Base-by-base conservation (phyloP, 37 sponge, comb jelly and placozoan genomes). In the Aphrocallistes beatrix region DNA sequence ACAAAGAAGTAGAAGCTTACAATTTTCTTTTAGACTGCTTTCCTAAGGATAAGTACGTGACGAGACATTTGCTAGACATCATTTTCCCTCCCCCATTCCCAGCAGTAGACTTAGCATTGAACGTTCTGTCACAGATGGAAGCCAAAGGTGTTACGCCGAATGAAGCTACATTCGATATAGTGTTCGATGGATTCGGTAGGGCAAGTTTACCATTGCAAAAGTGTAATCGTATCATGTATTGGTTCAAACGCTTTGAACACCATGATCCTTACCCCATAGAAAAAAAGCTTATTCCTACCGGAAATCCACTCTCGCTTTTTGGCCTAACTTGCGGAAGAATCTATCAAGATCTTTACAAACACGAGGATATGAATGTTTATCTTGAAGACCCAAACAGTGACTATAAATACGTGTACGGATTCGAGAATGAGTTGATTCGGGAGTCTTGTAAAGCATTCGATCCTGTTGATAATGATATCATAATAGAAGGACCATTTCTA, bases 31-130 rank as follows among this genome's bases (percentile, higher is more conserved):
- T 96, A 9, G 91, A 92, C 36, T 36, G 94, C 25, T 93, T 94
- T 50, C 96, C 96, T 23, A 90, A 90, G 49, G 95, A 88, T 8
- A 83, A 91, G 34, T 96, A 87, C 83, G 60, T 51, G 10, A 89
- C 88, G n/a, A 89, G 49, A 37, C 88, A 81, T 1, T 45, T 92
- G 28, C 50, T 96, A 30, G 96, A 96, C 89, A 89, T 93, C 0
- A 16, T 96, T 0, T 96, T 95, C 93, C 96, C 96, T 0, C 89
- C 82, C 17, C 89, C 94, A 0, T 82, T 86, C 21, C 96, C 96
- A 23, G 95, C 94, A 30, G 84, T 94, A 36, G 96, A 96, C 32
- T 85, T 91, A 13, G 91, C 94, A 37, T 75, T 96, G 81, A 84
- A 90, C 6, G 19, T 96, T 0, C 88, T 96, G 1, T 82, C 86